Conservation (phyloP, 2,888 invertebrate species). For the Slavum lentiscoides region DNA sequence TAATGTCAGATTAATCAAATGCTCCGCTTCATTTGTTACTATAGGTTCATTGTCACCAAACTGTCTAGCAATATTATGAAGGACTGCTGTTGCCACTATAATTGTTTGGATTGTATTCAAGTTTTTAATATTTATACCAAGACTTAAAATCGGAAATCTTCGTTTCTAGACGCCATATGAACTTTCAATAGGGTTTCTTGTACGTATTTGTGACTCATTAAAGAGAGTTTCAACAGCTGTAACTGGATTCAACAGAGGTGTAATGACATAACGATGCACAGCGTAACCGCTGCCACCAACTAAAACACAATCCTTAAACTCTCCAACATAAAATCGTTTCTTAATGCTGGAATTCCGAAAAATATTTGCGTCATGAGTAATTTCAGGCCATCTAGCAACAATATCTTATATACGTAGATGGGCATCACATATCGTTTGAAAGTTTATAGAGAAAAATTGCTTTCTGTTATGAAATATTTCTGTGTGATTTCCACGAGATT, state of each 20-base stretch:
- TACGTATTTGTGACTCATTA: slow-evolving; percentile 18
- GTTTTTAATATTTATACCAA: slow-evolving; percentile 15
- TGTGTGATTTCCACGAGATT: slow-evolving; percentile 22
- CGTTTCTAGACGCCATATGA: slow-evolving; percentile 23
- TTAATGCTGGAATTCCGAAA: slow-evolving; percentile 43
- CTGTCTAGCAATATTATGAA: slow-evolving; percentile 22
- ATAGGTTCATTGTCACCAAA: slow-evolving; percentile 13
- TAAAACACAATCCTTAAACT: slow-evolving; percentile 14
- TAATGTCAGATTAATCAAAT: slow-evolving; percentile 9
- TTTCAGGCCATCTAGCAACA: slow-evolving; percentile 48
- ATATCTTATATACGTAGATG: slow-evolving; percentile 54
- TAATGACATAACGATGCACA: slow-evolving; percentile 6
- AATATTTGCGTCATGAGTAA: slow-evolving; percentile 51
- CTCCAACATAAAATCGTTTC: slow-evolving; percentile 35
- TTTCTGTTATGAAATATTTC: slow-evolving; percentile 19
- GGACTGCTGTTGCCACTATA: slow-evolving; percentile 11
- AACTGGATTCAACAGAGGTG: slow-evolving; percentile 6
- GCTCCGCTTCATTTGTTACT: not conserved
- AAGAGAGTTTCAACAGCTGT: not conserved
- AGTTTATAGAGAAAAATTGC: slow-evolving; percentile 19
- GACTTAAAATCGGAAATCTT: slow-evolving; percentile 23
- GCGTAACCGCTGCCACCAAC: slow-evolving; percentile 27
- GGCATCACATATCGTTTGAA: slow-evolving; percentile 33
- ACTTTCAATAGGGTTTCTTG: slow-evolving; percentile 20
- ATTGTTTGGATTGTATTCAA: slow-evolving; percentile 17